Conservation (phyloP, 2,113 vertebrate species). For the Tenrec ecaudatus region DNA sequence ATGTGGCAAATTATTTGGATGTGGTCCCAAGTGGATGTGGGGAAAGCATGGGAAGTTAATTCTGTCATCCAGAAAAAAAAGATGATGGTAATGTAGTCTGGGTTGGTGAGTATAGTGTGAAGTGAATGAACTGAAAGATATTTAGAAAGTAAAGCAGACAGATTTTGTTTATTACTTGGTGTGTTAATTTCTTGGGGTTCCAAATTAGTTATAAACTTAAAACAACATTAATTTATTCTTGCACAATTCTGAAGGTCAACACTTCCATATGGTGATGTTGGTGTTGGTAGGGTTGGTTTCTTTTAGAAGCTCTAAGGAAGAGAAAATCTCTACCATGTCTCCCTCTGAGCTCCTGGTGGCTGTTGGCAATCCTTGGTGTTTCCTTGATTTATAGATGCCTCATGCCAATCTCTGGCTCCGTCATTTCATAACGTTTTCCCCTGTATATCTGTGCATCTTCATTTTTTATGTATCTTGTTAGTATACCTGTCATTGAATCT, state of each 20-base stretch:
- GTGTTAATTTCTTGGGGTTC: not conserved
- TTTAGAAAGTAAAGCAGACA: not conserved
- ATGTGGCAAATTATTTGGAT: not conserved
- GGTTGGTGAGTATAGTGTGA: conserved; percentile 1
- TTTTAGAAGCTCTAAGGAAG: not conserved
- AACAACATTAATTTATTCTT: not conserved
- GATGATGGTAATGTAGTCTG: not conserved
- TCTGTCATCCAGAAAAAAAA: conserved; percentile 4
- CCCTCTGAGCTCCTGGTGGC: not conserved
- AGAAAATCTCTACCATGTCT: not conserved
- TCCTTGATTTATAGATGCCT: not conserved
- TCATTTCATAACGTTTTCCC: not conserved
- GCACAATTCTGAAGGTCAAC: not conserved
- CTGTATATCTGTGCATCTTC: not conserved
- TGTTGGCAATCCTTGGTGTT: not conserved
- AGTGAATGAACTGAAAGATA: not conserved
- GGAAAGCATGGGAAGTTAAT: not conserved
- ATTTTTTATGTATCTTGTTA: not conserved
- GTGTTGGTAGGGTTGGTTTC: not conserved
- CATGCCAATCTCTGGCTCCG: not conserved
- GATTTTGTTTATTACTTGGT: not conserved
- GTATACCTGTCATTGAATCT: not conserved
- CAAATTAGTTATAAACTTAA: not conserved
- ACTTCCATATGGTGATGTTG: not conserved
- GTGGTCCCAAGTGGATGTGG: not conserved